A percentile compares a stretch with the other conserved stretches of the same genome.
phyloP scores from a whole-genome alignment of 2,797 vertebrate genomes.

The Gobionotothen gibberifrons region DNA sequence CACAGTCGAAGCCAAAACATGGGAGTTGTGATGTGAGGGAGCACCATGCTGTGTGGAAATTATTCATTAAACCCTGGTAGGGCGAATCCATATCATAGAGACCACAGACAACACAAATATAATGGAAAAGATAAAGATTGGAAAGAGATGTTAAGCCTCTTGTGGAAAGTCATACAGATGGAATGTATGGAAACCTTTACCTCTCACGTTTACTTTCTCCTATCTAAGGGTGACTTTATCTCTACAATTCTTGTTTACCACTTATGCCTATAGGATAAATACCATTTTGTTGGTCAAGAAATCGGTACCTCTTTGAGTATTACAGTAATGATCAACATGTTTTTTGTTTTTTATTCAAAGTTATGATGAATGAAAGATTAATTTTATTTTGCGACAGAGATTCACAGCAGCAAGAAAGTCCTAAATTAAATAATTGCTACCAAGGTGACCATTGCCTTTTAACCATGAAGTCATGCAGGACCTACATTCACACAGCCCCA shows the following conservation, averaged over 20 bases:
- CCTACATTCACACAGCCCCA: not conserved
- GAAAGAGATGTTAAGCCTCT: slow-evolving; percentile 2
- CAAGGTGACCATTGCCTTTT: not conserved
- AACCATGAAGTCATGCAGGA: not conserved
- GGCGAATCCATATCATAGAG: slow-evolving; percentile 36
- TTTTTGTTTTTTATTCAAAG: not conserved
- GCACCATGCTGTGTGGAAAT: slow-evolving; percentile 3
- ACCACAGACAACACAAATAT: slow-evolving; percentile 18
- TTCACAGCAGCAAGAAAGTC: not conserved
- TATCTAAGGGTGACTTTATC: not conserved
- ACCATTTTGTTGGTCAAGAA: not conserved
- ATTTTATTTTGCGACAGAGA: not conserved
- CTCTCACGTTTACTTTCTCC: not conserved
- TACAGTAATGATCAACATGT: not conserved
- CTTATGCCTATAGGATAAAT: not conserved
- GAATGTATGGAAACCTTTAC: slow-evolving; percentile 1
- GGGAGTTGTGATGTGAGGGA: slow-evolving; percentile 4
- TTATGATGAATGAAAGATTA: not conserved
- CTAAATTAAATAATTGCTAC: not conserved
- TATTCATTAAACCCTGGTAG: slow-evolving; percentile 19
- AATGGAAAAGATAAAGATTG: slow-evolving; percentile 42
- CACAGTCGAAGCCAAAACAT: slow-evolving; percentile 7
- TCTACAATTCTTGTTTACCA: not conserved
- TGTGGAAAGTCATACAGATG: not conserved
- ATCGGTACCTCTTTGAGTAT: not conserved